phyloP scores from a whole-genome alignment of 2,888 invertebrate genomes.

The Neocrepidodera transversa region DNA sequence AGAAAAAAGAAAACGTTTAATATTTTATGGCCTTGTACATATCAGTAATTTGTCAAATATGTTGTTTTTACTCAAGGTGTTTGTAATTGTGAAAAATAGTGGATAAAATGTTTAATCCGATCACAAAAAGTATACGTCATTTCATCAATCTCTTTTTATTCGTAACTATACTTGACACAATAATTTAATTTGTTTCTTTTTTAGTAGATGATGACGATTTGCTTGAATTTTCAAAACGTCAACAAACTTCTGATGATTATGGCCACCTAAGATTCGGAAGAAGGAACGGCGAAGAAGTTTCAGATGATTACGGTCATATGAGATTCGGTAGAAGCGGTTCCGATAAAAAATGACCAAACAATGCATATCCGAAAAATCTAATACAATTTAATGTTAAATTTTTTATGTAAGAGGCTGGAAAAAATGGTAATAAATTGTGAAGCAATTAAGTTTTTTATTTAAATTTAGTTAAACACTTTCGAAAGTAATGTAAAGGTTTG shows the following conservation, averaged over 20 bases:
- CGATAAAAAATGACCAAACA: conserved; percentile 23
- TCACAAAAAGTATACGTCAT: too few relatives aligned
- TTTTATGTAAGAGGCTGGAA: conserved; percentile 30
- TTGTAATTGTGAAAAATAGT: too few relatives aligned
- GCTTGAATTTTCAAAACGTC: conserved; percentile 61
- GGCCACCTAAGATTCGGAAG: conserved; percentile 69
- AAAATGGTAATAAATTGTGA: conserved; percentile 6
- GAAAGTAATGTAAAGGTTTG: too few relatives aligned
- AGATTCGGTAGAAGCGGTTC: conserved; percentile 70
- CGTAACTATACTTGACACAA: too few relatives aligned
- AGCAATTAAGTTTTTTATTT: too few relatives aligned
- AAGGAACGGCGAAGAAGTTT: conserved; percentile 66
- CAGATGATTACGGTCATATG: conserved; percentile 79
- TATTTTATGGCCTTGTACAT: too few relatives aligned
- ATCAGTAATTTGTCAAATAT: too few relatives aligned
- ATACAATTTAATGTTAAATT: not conserved
- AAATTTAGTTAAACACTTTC: too few relatives aligned
- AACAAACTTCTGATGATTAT: conserved; percentile 65
- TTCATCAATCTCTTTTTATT: too few relatives aligned
- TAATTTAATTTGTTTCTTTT: too few relatives aligned
- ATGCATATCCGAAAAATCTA: not conserved
- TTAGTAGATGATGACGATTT: conserved; percentile 61
- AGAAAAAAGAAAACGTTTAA: too few relatives aligned
- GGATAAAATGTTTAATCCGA: conserved; percentile 1
- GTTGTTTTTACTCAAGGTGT: too few relatives aligned